A percentile compares a stretch with the other conserved stretches of the same genome.
These are phyloP conservation scores for Dione juno DNA, from an alignment of 2,888 invertebrate genomes.

Conservation along the genomic window DNA sequence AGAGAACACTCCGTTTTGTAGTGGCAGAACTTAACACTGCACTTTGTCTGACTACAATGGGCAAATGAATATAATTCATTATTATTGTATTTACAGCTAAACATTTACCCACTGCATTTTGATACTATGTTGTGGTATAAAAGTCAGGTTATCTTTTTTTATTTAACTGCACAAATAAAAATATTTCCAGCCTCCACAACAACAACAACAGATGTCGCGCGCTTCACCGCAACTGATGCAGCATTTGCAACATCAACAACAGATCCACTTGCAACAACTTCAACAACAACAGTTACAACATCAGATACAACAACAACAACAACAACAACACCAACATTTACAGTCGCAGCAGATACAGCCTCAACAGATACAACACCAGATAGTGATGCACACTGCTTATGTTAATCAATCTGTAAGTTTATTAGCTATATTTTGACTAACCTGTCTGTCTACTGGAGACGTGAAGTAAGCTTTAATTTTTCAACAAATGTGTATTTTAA, in stretches of 20 bases:
- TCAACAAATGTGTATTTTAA: no score
- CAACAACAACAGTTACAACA: constrained; percentile 57
- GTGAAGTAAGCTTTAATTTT: background rate
- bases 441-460: no score
- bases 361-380: constrained; percentile 62
- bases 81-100: no score
- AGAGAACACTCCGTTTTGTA: no score
- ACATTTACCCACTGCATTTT: no score
- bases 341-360: constrained; percentile 50
- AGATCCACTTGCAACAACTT: constrained; percentile 59
- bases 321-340: constrained; percentile 52
- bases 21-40: background rate
- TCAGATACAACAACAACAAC: constrained; percentile 45
- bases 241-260: constrained; percentile 56
- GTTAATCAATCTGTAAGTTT: constrained; percentile 73
- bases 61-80: background rate
- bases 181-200: constrained; percentile 46
- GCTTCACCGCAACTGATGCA: constrained; percentile 59
- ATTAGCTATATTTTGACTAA: background rate
- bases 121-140: no score
- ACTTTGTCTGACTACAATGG: background rate
- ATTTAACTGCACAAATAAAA: no score
- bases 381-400: constrained; percentile 78
- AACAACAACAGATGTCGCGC: constrained; percentile 54
- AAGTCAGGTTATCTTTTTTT: no score